Base-by-base conservation (phyloP, 2,113 vertebrate genomes). In the Misgurnus anguillicaudatus region DNA sequence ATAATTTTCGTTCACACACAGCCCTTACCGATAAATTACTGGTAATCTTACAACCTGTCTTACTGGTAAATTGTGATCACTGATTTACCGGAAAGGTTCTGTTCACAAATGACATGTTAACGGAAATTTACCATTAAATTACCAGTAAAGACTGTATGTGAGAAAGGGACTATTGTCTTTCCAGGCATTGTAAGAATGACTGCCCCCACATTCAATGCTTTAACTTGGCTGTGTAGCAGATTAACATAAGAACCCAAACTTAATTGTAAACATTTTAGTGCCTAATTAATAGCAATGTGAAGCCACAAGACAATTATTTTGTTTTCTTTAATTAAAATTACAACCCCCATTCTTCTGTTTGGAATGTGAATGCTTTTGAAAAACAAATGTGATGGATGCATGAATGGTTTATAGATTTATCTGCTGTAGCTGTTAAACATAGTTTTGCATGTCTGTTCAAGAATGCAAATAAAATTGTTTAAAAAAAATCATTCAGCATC, bases 231-330 rank as follows among this genome's bases (percentile, higher is more conserved):
- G n/a, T 60, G 13, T 9, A 62, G 57, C 47, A 74, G 57, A 74
- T 41, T 62, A 47, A 61, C 14, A 62, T 31, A 70, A 70, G 31
- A 42, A 42, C 11, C 55, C 39, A 73, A 45, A 61, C 55, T 61
- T 41, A 1, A 57, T 10, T 45, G 16, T 17, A 48, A 55, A 55
- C 19, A 36, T 7, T 74, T 24, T 24, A 74, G 57, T 16, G 6
- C 11, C 24, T n/a, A 61, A n/a, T 45, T 47, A 47, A 19, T 73
- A 14, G 10, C 8, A 11, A 39, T 19, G 31, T 53, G 8, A 2
- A 36, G 24, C 31, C 24, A 70, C 10, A n/a, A 48, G 24, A 73
- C 38, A 19, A 58, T 38, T 6, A 53, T 51, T 19, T 36, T 51
- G 1, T 8, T 31, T 48, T 47, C 24, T 31, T 31, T 31, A 31